Evolutionary conservation across 2,888 invertebrate genomes (phyloP).

Genomic region (Thecophora atra): DNA sequence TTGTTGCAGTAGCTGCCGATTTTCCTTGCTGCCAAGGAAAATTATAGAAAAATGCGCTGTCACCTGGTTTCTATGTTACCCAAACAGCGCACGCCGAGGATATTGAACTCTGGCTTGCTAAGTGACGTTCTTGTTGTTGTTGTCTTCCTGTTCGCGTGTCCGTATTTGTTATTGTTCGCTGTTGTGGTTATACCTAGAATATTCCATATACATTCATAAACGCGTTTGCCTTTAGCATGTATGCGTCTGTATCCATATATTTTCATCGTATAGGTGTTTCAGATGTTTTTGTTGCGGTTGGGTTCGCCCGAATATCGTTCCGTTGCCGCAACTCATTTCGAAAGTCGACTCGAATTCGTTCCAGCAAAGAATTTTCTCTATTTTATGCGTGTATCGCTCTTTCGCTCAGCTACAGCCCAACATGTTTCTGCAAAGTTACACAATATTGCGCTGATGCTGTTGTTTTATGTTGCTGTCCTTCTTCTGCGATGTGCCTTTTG

Average conservation of each 20-base stretch:
- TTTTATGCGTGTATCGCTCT: no score
- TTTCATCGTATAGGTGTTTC: not conserved
- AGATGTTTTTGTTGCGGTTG: not conserved
- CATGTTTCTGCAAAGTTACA: no score
- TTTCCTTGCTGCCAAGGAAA: conserved; percentile 10
- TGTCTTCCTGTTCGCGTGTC: not conserved
- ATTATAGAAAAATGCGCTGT: conserved; percentile 17
- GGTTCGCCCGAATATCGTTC: not conserved
- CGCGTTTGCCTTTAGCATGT: not conserved
- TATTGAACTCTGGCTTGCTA: conserved; percentile 30
- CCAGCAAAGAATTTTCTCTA: no score
- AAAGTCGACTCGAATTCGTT: not conserved
- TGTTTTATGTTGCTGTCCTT: not conserved
- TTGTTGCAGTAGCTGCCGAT: not conserved
- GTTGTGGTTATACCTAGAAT: not conserved
- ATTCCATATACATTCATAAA: no score
- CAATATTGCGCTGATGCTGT: conserved; percentile 6
- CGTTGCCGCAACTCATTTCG: no score
- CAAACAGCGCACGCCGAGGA: conserved; percentile 35
- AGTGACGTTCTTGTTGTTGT: conserved; percentile 14
- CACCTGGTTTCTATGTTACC: conserved; percentile 31
- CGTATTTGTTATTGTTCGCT: not conserved
- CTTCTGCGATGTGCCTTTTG: not conserved
- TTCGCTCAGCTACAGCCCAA: no score
- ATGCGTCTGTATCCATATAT: not conserved